Evolutionary conservation across 1,140 invertebrate genomes (phyloP).

Genomic region (Tetraneura akinire): DNA sequence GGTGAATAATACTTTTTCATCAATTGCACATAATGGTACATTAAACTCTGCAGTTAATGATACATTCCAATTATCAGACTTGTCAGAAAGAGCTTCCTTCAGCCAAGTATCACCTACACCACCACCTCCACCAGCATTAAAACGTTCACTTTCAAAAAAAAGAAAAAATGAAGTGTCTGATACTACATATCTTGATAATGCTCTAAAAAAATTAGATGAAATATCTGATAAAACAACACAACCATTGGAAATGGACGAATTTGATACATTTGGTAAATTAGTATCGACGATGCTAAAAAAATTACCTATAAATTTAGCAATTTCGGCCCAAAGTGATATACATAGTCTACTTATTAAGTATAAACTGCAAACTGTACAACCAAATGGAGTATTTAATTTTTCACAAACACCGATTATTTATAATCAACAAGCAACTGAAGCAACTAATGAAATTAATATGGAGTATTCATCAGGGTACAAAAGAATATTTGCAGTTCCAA

Average conservation of each 20-base stretch:
- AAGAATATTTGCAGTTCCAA: not conserved
- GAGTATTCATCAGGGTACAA: not conserved
- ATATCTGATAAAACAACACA: slow-evolving; percentile 10
- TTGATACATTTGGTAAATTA: not conserved
- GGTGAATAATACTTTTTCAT: not conserved
- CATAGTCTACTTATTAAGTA: no score
- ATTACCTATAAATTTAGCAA: not conserved
- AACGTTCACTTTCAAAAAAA: slow-evolving; percentile 3
- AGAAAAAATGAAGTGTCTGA: slow-evolving; percentile 1
- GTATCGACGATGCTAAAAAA: not conserved
- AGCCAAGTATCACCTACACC: not conserved
- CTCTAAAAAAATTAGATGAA: slow-evolving; percentile 5
- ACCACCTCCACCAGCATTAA: not conserved
- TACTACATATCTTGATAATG: slow-evolving; percentile 12
- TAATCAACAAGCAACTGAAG: not conserved
- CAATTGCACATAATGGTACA: not conserved
- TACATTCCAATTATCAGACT: not conserved
- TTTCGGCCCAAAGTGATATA: no score
- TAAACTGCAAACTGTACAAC: no score
- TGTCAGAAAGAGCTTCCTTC: slow-evolving; percentile 10
- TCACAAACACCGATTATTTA: not conserved
- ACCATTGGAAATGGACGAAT: not conserved
- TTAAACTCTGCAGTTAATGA: slow-evolving; percentile 2
- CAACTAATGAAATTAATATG: not conserved
- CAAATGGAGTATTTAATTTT: not conserved